phyloP scores from a whole-genome alignment of 2,797 vertebrate species.

The Notoglanidium macrostoma region DNA sequence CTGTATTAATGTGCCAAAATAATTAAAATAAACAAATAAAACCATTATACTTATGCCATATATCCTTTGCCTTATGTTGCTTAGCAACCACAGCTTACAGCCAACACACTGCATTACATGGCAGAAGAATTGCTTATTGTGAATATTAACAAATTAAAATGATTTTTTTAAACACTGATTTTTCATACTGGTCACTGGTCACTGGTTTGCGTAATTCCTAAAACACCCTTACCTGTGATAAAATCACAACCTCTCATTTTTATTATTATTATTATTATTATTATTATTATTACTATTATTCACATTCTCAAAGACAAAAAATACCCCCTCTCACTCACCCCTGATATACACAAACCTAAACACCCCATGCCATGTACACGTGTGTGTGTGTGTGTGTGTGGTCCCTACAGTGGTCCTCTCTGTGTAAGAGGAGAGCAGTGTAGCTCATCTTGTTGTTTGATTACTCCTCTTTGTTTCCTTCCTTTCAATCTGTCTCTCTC shows the following conservation, averaged over 20 bases:
- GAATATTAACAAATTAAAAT: background rate
- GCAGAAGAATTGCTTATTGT: background rate
- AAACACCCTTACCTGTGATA: background rate
- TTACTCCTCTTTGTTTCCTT: slow-evolving; percentile 63
- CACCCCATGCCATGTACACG: slow-evolving; percentile 4
- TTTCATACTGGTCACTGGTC: no score
- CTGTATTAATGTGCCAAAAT: background rate
- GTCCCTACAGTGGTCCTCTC: slow-evolving; percentile 66
- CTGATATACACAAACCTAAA: background rate
- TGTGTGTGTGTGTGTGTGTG: slow-evolving; percentile 30
- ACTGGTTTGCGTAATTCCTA: background rate
- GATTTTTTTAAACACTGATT: background rate
- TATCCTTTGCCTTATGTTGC: background rate
- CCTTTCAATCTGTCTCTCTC: slow-evolving; percentile 55
- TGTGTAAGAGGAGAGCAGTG: slow-evolving; percentile 62
- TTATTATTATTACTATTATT: background rate
- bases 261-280: background rate
- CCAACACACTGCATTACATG: background rate
- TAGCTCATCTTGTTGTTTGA: slow-evolving; percentile 68
- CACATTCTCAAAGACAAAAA: background rate
- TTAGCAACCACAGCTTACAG: background rate
- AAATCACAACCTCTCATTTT: background rate
- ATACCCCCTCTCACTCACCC: background rate
- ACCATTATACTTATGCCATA: background rate
- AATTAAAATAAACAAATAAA: background rate